Conservation (phyloP, 2,113 vertebrate species). For the Tychaedon coryphoeus region DNA sequence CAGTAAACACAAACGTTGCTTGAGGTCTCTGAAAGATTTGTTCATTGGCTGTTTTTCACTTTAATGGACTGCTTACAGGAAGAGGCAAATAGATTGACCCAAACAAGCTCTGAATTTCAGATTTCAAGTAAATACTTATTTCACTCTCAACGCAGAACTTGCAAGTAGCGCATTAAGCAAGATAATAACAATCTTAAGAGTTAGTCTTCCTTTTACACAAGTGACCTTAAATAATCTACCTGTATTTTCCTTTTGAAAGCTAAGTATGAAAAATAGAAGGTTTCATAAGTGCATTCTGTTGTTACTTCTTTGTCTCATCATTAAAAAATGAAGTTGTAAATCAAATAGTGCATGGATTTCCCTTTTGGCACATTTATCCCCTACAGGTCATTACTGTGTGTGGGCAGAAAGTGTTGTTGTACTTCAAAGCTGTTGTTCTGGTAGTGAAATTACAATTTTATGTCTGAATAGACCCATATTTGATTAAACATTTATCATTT, state of each 20-base stretch:
- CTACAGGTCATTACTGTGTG: not conserved
- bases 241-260: not conserved
- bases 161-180: not conserved
- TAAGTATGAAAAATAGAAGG: constrained; percentile 27
- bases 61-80: not conserved
- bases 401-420: not conserved
- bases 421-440: constrained; percentile 19
- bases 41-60: not conserved
- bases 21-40: not conserved
- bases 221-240: constrained; percentile 30
- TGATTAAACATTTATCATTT: constrained; percentile 25
- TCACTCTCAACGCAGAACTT: not conserved
- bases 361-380: constrained; percentile 40
- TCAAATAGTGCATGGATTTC: constrained; percentile 43
- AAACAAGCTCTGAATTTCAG: not conserved
- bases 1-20: not conserved
- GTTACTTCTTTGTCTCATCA: constrained; percentile 24
- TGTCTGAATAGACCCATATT: not conserved
- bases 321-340: constrained; percentile 41
- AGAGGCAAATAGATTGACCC: not conserved
- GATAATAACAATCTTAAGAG: not conserved
- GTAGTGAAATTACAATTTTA: constrained; percentile 1
- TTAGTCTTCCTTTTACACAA: not conserved
- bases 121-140: not conserved
- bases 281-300: constrained; percentile 40